Conservation (phyloP, 23 tunicate species). For the Ascidia mentula region DNA sequence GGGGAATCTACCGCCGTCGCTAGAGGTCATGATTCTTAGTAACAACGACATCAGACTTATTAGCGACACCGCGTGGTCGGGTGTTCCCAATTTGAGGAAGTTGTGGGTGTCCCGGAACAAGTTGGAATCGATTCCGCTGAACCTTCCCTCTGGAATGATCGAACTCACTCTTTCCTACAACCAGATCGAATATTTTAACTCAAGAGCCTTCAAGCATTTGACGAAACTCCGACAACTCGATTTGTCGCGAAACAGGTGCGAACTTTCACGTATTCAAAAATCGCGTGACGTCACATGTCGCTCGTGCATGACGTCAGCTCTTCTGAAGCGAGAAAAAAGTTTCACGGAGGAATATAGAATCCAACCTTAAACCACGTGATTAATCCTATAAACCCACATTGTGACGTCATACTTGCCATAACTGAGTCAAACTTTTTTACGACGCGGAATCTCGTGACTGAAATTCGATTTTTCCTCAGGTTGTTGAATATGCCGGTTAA, state of each 20-base stretch:
- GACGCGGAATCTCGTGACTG: too few relatives aligned
- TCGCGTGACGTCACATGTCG: too few relatives aligned
- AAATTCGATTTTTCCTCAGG: not conserved
- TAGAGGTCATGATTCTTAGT: not conserved
- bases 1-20: not conserved
- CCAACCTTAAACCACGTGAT: too few relatives aligned
- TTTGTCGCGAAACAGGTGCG: not conserved
- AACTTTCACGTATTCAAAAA: too few relatives aligned
- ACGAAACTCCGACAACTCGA: not conserved
- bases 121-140: not conserved
- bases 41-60: not conserved
- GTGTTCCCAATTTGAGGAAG: not conserved
- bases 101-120: not conserved
- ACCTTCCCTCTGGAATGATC: not conserved
- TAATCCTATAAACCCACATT: too few relatives aligned
- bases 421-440: too few relatives aligned
- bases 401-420: too few relatives aligned
- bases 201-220: not conserved
- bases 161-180: not conserved
- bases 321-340: too few relatives aligned
- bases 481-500: not conserved
- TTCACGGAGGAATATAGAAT: too few relatives aligned
- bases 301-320: too few relatives aligned
- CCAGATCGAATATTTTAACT: not conserved
- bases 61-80: conserved; percentile 1